Percentiles rank a stretch among this genome's conserved stretches.
Conservation (phyloP, 2,797 vertebrate genomes). For the Pangasius djambal region DNA sequence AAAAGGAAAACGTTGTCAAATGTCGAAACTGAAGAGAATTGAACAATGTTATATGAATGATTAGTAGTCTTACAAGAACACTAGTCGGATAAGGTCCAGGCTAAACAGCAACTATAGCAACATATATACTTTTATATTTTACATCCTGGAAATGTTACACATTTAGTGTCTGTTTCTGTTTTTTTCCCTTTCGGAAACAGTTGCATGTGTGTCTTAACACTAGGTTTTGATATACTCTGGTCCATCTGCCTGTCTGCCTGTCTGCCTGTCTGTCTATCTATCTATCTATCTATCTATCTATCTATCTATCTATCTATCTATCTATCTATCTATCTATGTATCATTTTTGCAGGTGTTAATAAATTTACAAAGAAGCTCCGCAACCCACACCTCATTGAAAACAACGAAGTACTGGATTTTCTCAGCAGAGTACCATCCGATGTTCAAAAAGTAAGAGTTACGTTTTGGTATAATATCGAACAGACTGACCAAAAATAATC, state of each 20-base stretch:
- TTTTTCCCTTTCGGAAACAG: background rate
- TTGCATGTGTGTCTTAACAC: conserved; percentile 54
- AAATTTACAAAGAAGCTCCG: conserved; percentile 98
- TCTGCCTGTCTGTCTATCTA: background rate
- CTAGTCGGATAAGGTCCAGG: background rate
- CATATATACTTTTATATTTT: background rate
- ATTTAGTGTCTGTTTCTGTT: background rate
- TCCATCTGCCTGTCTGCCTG: background rate
- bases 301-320: background rate
- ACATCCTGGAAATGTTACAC: background rate
- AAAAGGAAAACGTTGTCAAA: background rate
- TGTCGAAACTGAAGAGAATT: background rate
- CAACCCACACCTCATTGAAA: conserved; percentile 90
- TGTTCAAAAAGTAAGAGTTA: conserved; percentile 94
- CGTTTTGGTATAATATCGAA: conserved; percentile 59
- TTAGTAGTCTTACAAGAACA: background rate
- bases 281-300: background rate
- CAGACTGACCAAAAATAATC: background rate
- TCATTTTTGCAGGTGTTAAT: conserved; percentile 86
- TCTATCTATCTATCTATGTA: background rate
- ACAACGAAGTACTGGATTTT: conserved; percentile 94
- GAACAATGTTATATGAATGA: background rate
- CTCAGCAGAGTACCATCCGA: conserved; percentile 97
- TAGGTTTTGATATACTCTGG: conserved; percentile 64
- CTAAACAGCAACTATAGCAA: background rate